These are phyloP conservation scores for Hydroisotoma schaefferi DNA, from an alignment of 2,888 invertebrate genomes.

Conservation along the genomic window DNA sequence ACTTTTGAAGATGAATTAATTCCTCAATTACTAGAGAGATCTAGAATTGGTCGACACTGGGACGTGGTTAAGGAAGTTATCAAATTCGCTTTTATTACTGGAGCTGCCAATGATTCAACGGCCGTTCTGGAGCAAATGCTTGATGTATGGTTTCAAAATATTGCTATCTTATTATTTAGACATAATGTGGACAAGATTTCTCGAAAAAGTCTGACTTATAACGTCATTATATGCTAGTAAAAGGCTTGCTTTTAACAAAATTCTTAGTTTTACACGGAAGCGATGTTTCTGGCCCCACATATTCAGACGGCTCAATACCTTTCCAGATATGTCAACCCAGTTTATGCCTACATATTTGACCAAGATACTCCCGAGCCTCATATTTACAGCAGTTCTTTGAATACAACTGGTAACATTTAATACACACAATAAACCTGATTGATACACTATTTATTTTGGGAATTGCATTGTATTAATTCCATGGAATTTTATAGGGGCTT, in stretches of 20 bases:
- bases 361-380: slow-evolving; percentile 48
- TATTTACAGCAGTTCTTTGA: slow-evolving; percentile 44
- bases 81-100: slow-evolving; percentile 48
- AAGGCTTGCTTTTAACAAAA: slow-evolving; percentile 3
- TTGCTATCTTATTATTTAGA: background rate
- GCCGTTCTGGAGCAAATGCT: slow-evolving; percentile 48
- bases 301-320: slow-evolving; percentile 57
- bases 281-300: slow-evolving; percentile 59
- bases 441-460: background rate
- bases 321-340: slow-evolving; percentile 41
- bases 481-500: slow-evolving; percentile 34
- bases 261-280: slow-evolving; percentile 58
- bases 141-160: slow-evolving; percentile 32
- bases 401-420: slow-evolving; percentile 39
- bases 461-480: background rate
- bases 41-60: slow-evolving; percentile 41
- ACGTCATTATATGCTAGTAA: background rate
- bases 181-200: background rate
- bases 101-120: slow-evolving; percentile 45
- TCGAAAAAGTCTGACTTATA: background rate
- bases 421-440: slow-evolving; percentile 1
- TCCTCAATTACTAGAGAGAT: slow-evolving; percentile 44
- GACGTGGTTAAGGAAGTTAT: slow-evolving; percentile 46
- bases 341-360: slow-evolving; percentile 46
- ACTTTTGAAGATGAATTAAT: slow-evolving; percentile 46